Evolutionary conservation across 2,888 invertebrate genomes (phyloP), one percentile per base, ranked within the genome.

Genomic region (Cheilosia scutellata): DNA sequence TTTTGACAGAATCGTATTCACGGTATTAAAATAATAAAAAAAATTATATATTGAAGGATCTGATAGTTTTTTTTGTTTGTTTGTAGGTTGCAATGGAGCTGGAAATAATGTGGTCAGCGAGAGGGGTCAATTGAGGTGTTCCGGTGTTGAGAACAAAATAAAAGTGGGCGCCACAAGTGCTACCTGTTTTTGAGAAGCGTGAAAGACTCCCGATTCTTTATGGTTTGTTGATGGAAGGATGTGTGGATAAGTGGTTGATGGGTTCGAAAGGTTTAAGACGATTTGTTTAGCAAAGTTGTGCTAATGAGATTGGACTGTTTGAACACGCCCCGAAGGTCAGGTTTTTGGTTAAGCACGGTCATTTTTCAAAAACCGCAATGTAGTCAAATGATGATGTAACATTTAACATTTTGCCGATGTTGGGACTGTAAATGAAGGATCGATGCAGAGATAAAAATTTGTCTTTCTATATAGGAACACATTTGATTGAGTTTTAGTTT

Each of bases 1-100:
- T 80, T 86, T 86, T 80, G 84, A 86, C 84, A 80, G 80, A 80
- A 72, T 71, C 76, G 66, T 80, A 84, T 76, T 76, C 62, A 75
- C 42, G 71, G 60, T 72, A 60, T 33, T 57, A 80, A 58, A 58
- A 47, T 5, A 51, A 33, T 53, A 42, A 70, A 31, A 20, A 55
- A 63, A 78, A 33, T 20, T 42, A 74, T 20, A 79, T 51, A 79
- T 79, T 65, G 44, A 79, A 51, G 74, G 63, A 55, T 62, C 60
- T 63, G 55, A 13, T 20, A 5, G 37, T 33, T 25, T 60, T 16
- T 42, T 65, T 65, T 29, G 42, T 13, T 13, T 25, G 5, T 65
- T 20, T 20, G 9, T 25, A 2, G 9, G n/a, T 58, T 58, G 60
- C 6, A 31, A 6, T 6, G 31, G 31, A 31, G 31, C 11, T 37